Base-by-base conservation (phyloP, 1,140 invertebrate genomes). In the Drosophila willistoni region DNA sequence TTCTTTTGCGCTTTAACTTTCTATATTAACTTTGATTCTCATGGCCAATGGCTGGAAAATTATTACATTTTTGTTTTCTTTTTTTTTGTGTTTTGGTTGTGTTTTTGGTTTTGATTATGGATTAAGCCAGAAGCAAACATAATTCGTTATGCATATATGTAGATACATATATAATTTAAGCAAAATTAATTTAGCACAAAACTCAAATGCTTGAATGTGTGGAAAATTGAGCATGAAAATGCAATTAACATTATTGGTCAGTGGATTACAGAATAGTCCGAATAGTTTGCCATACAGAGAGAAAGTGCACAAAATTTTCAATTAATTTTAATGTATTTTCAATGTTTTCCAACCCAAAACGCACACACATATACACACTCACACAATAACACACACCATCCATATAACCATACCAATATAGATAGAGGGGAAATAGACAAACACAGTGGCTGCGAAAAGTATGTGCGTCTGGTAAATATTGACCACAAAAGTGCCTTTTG, bases 211-310 rank as follows among this genome's bases (percentile, higher is more conserved):
- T 19, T 44, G 9, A 19, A 42, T 76, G 29, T 74, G 63, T 70
- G 71, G 68, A 72, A 72, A 79, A 76, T 79, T 62, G 64, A 65
- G 70, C 77, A 77, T 77, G 73, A 73, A 79, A 79, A 79, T 77
- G 63, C 70, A 79, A 79, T 79, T 67, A 79, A 60, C 74, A 77
- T 73, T 79, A 77, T 73, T 77, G 70, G 70, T 59, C 61, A 75
- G 75, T 77, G 75, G 75, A 74, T 77, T 71, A 77, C 72, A 29
- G 39, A 44, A 59, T 59, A 51, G 17, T 51, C 44, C 9, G 17
- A 51, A 51, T 51, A 51, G 44, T 51, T 51, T 14, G 17, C 44
- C 29, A 59, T 59, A 59, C 29, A 41, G 7, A 47, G 7, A 7
- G 13, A 44, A 29, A 47, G 14, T 77, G 55, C 29, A 69, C 47